These are phyloP conservation scores for Agrochola lota DNA, from an alignment of 2,888 invertebrate species.

Conservation along the genomic window DNA sequence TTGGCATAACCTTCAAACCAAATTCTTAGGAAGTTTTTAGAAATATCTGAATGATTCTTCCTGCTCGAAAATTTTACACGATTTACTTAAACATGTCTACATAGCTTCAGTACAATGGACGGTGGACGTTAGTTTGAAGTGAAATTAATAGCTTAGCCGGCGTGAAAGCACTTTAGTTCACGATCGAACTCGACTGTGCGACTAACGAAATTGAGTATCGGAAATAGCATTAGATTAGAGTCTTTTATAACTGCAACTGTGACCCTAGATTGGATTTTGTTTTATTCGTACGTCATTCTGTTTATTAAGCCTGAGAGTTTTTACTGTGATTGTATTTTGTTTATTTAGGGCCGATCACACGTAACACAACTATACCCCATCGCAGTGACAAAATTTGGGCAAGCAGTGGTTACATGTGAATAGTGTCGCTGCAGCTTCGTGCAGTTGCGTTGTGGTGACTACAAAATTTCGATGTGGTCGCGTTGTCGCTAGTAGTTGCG, in stretches of 20 bases:
- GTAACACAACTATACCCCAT: no score
- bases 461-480: no score
- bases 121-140: conserved; percentile 61
- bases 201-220: conserved; percentile 72
- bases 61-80: not conserved
- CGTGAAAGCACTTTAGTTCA: conserved; percentile 67
- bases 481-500: no score
- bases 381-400: no score
- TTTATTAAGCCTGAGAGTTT: conserved; percentile 43
- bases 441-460: no score
- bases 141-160: conserved; percentile 72
- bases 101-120: conserved; percentile 44
- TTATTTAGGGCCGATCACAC: not conserved
- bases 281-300: conserved; percentile 60
- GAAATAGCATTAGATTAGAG: conserved; percentile 74
- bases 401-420: no score
- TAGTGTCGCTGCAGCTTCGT: no score
- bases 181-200: conserved; percentile 63
- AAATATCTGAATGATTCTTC: not conserved
- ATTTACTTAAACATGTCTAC: conserved; percentile 15
- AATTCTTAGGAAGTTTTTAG: not conserved
- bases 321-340: conserved; percentile 10
- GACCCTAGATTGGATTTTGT: conserved; percentile 63
- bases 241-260: conserved; percentile 71
- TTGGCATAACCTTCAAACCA: no score